Evolutionary conservation across 2,888 invertebrate genomes (phyloP).

Genomic region (Cartodere bifasciata): DNA sequence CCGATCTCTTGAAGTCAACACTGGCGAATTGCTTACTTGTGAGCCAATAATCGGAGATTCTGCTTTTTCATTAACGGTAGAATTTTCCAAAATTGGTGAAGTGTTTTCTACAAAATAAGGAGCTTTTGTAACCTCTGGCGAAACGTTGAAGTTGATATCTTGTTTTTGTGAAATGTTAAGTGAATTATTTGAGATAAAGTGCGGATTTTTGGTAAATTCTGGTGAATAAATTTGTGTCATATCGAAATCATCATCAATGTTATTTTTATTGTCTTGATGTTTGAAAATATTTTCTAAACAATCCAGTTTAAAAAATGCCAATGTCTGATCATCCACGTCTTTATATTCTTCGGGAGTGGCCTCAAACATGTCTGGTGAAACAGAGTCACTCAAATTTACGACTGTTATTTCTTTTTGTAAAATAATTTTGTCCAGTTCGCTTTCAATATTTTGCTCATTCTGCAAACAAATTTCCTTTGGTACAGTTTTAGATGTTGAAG

Average conservation of each 20-base stretch:
- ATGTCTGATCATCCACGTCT: neutral
- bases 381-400: neutral
- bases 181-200: too few species aligned
- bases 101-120: too few species aligned
- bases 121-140: too few species aligned
- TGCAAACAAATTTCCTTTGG: neutral
- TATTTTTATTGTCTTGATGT: constrained; percentile 3
- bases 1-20: constrained; percentile 2
- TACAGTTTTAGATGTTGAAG: neutral
- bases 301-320: constrained; percentile 7
- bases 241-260: constrained; percentile 12
- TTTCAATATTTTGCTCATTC: neutral
- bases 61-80: neutral
- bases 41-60: neutral
- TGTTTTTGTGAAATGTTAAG: too few species aligned
- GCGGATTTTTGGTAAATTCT: constrained; percentile 4
- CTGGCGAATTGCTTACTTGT: too few species aligned
- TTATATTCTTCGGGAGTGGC: neutral
- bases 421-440: neutral
- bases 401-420: neutral
- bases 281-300: constrained; percentile 17
- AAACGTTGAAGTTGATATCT: constrained; percentile 1
- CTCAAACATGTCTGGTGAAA: constrained; percentile 4
- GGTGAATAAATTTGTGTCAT: constrained; percentile 21
- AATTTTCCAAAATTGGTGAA: neutral